phyloP scores from a whole-genome alignment of 1,140 invertebrate genomes.

The Chionoecetes opilio region DNA sequence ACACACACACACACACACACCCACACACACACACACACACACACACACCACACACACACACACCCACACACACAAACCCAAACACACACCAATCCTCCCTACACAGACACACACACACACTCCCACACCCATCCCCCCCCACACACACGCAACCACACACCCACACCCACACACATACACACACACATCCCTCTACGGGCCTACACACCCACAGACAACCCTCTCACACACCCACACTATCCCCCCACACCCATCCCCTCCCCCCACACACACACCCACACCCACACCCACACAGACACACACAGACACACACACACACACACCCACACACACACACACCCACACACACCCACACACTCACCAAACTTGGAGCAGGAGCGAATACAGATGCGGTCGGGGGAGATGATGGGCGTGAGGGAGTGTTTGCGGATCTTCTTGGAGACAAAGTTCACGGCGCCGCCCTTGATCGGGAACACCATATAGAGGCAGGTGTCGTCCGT shows the following conservation, averaged over 20 bases:
- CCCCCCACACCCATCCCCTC: neutral
- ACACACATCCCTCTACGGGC: too few relatives aligned
- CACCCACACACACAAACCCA: too few relatives aligned
- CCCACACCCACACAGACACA: too few relatives aligned
- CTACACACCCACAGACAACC: too few relatives aligned
- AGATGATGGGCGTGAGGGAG: constrained; percentile 90
- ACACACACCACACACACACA: too few relatives aligned
- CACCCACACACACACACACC: neutral
- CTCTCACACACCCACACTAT: neutral
- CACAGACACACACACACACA: constrained; percentile 57
- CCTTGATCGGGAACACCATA: constrained; percentile 94
- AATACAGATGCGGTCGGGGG: constrained; percentile 92
- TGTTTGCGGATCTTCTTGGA: constrained; percentile 95
- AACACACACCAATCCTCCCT: too few relatives aligned
- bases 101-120: too few relatives aligned
- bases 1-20: too few relatives aligned
- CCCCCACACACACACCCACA: neutral
- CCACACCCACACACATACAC: too few relatives aligned
- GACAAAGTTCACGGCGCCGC: constrained; percentile 92
- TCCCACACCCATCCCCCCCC: too few relatives aligned
- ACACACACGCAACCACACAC: too few relatives aligned
- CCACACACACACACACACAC: too few relatives aligned
- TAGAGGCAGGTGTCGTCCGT: constrained; percentile 92
- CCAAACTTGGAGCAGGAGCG: constrained; percentile 79
- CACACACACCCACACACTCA: constrained; percentile 20